A percentile compares a stretch with the other conserved stretches of the same genome.
These are phyloP conservation scores for Tanypteryx hageni DNA, from an alignment of 2,888 invertebrate species.

Conservation along the genomic window DNA sequence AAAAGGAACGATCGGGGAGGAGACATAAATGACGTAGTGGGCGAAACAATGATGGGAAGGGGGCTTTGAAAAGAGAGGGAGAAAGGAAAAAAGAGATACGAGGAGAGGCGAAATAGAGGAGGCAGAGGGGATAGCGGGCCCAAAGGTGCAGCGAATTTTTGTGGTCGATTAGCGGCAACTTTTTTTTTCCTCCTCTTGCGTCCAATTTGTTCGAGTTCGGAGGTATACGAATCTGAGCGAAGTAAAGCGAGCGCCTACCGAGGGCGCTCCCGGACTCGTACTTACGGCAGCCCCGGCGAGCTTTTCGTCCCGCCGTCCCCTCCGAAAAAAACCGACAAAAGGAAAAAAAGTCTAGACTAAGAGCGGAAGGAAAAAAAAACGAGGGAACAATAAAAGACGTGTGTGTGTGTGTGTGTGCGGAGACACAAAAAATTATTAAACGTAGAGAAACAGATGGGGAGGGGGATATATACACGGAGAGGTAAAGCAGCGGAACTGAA, in stretches of 20 bases:
- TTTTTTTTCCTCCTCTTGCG: background rate
- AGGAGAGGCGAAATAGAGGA: background rate
- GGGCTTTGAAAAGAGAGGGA: background rate
- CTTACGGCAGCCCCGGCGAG: no score
- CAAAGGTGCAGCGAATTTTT: slow-evolving; percentile 24
- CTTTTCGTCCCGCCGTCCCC: no score
- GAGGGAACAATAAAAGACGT: background rate
- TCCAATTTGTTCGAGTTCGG: slow-evolving; percentile 8
- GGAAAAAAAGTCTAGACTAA: background rate
- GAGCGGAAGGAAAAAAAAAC: background rate
- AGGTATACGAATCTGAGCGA: no score
- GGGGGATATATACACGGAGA: background rate
- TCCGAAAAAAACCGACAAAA: no score
- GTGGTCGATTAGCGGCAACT: background rate
- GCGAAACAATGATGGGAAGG: slow-evolving; percentile 1
- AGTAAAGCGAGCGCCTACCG: no score
- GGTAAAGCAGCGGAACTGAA: slow-evolving; percentile 1
- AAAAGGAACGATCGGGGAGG: background rate
- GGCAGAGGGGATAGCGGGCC: background rate
- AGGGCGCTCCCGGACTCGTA: no score
- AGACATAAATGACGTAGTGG: background rate
- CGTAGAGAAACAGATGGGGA: background rate
- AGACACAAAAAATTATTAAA: background rate
- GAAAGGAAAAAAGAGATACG: background rate
- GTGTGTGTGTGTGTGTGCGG: background rate